Percentiles rank a stretch among this genome's conserved stretches.
These are phyloP conservation scores for Leptestheria dahalacensis DNA, from an alignment of 1,140 invertebrate species.

Conservation along the genomic window DNA sequence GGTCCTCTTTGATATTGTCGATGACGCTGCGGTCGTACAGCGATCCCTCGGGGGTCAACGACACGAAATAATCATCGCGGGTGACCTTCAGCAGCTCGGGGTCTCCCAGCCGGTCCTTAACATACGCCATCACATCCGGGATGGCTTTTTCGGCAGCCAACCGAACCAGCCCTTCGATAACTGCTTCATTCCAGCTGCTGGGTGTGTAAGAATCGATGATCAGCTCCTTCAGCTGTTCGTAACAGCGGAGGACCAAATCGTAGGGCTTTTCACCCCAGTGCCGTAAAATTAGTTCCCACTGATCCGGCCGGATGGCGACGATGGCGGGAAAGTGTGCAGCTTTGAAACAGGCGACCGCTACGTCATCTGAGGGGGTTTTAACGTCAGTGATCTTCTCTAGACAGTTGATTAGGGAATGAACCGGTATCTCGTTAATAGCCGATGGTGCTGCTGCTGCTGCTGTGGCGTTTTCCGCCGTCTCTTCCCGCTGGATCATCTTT, in stretches of 20 bases:
- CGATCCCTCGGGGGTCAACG: conserved; percentile 70
- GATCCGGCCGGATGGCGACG: background rate
- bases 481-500: conserved; percentile 30
- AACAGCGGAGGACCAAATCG: conserved; percentile 37
- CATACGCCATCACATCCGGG: conserved; percentile 36
- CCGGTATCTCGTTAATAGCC: conserved; percentile 11
- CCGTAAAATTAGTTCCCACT: conserved; percentile 25
- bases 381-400: conserved; percentile 15
- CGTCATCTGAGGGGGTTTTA: conserved; percentile 26
- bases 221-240: conserved; percentile 37
- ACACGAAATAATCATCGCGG: conserved; percentile 77
- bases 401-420: conserved; percentile 16
- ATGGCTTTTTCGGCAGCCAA: conserved; percentile 48
- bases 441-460: conserved; percentile 15
- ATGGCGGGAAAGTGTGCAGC: conserved; percentile 47
- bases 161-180: conserved; percentile 35
- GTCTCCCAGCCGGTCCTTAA: conserved; percentile 43
- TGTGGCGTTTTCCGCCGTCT: conserved; percentile 18
- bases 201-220: conserved; percentile 43
- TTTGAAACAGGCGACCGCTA: conserved; percentile 44
- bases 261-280: conserved; percentile 38
- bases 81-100: conserved; percentile 54
- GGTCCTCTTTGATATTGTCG: conserved; percentile 40
- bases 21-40: conserved; percentile 81
- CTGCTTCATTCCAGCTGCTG: conserved; percentile 25